Conservation (phyloP, 1,140 invertebrate species). For the Drosophila albomicans region DNA sequence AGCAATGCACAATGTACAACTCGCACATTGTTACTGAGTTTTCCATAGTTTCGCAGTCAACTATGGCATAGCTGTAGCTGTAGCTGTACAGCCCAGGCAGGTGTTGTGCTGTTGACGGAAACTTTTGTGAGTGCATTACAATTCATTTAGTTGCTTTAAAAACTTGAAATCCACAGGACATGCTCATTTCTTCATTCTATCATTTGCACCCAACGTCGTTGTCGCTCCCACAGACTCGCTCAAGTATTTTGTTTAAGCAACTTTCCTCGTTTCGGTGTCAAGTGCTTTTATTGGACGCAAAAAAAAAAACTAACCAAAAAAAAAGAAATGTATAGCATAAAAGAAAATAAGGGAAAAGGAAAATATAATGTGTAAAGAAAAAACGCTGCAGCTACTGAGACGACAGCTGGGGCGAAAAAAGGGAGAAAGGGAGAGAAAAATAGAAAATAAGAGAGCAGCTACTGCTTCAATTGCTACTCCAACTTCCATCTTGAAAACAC, state of each 20-base stretch:
- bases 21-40: constrained; percentile 20
- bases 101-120: constrained; percentile 19
- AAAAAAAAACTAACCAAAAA: constrained; percentile 17
- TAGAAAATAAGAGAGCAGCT: constrained; percentile 4
- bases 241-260: constrained; percentile 60
- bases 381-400: constrained; percentile 35
- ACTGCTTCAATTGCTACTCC: constrained; percentile 6
- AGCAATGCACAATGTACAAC: constrained; percentile 28
- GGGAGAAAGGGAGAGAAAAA: too few relatives aligned
- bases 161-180: constrained; percentile 16
- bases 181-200: constrained; percentile 28
- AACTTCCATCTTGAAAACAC: neutral
- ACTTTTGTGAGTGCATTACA: constrained; percentile 27
- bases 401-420: constrained; percentile 37
- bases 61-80: neutral
- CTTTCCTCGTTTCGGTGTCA: constrained; percentile 70
- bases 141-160: constrained; percentile 33
- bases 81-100: neutral
- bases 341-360: constrained; percentile 2
- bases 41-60: neutral
- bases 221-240: neutral
- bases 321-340: constrained; percentile 6
- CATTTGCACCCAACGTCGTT: constrained; percentile 6
- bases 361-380: neutral
- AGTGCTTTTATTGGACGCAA: constrained; percentile 69